These are phyloP conservation scores for Gobius niger DNA, from an alignment of 2,113 vertebrate species.

Conservation along the genomic window DNA sequence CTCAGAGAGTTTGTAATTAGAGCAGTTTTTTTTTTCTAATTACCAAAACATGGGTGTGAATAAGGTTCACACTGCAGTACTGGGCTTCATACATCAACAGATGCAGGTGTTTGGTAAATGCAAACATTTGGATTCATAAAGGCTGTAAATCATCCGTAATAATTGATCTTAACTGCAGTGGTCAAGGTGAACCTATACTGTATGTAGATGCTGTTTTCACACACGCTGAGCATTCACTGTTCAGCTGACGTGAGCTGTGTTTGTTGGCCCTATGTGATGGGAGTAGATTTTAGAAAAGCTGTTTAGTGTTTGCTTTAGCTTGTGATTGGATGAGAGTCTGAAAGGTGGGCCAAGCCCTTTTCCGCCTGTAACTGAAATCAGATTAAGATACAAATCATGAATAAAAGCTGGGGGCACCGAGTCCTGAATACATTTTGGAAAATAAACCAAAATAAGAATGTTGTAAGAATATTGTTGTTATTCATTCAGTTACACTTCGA, in stretches of 20 bases:
- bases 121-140: conserved; percentile 28
- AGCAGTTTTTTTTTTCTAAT: conserved; percentile 42
- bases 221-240: conserved; percentile 50
- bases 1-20: conserved; percentile 19
- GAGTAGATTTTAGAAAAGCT: conserved; percentile 62
- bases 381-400: conserved; percentile 41
- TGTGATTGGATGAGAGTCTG: conserved; percentile 41
- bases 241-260: conserved; percentile 48
- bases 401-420: conserved; percentile 21
- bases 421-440: conserved; percentile 1
- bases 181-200: conserved; percentile 11
- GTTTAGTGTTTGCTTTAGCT: conserved; percentile 14
- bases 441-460: conserved; percentile 10
- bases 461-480: not conserved
- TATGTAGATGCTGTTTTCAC: not conserved
- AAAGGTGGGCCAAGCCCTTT: conserved; percentile 48
- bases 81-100: conserved; percentile 24
- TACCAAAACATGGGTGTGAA: conserved; percentile 25
- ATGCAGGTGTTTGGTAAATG: conserved; percentile 27
- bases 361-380: conserved; percentile 48
- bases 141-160: not conserved
- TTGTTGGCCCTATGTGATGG: conserved; percentile 55
- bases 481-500: not conserved
- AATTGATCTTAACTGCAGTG: conserved; percentile 11
- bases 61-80: conserved; percentile 24